Evolutionary conservation across 2,797 vertebrate genomes (phyloP).

Genomic region (Apogon talboti): DNA sequence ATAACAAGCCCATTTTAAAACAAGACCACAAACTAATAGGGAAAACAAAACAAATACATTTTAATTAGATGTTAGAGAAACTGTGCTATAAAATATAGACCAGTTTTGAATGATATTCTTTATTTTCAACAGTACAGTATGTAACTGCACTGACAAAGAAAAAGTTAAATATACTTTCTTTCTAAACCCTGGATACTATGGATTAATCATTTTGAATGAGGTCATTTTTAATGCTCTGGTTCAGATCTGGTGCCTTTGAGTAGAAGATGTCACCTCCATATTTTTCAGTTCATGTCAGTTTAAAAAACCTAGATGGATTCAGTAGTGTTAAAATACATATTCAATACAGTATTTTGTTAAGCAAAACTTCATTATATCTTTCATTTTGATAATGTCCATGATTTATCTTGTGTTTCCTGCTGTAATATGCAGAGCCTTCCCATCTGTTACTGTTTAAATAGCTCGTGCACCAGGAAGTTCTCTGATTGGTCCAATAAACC

Average conservation of each 20-base stretch:
- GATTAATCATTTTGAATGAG: background rate
- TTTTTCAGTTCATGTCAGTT: slow-evolving; percentile 12
- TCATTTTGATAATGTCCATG: slow-evolving; percentile 18
- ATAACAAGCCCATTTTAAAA: slow-evolving; percentile 24
- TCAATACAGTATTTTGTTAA: too few relatives aligned
- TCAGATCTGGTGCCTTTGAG: background rate
- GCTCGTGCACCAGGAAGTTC: slow-evolving; percentile 47
- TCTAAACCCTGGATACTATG: background rate
- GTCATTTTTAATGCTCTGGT: background rate
- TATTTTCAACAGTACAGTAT: slow-evolving; percentile 5
- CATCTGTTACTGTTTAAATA: slow-evolving; percentile 66
- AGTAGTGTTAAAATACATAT: too few relatives aligned
- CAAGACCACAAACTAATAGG: slow-evolving; percentile 6
- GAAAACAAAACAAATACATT: slow-evolving; percentile 16
- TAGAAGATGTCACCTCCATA: slow-evolving; percentile 22
- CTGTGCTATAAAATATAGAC: background rate
- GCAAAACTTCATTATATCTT: background rate
- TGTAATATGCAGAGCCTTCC: slow-evolving; percentile 28
- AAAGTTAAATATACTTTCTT: background rate
- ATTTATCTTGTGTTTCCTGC: slow-evolving; percentile 27
- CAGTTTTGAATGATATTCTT: background rate
- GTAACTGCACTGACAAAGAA: slow-evolving; percentile 1
- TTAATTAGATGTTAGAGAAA: slow-evolving; percentile 6
- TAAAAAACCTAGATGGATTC: slow-evolving; percentile 3
- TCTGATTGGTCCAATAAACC: slow-evolving; percentile 49